Conservation (phyloP, 1,140 invertebrate species). For the Bicyclus anynana region DNA sequence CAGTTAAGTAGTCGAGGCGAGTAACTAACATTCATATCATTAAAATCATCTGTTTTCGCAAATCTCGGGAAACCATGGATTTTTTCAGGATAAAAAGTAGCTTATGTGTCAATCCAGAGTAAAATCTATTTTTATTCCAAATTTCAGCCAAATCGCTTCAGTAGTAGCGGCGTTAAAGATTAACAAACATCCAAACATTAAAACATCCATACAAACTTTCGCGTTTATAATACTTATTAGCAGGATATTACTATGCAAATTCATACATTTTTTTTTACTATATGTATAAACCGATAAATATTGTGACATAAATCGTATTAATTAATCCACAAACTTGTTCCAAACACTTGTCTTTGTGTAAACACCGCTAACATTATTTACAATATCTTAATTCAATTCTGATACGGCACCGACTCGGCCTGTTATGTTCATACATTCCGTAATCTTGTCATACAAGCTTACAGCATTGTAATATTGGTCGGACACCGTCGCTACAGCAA, state of each 20-base stretch:
- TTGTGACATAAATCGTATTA: neutral
- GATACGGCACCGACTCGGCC: conserved; percentile 2
- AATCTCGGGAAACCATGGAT: too few relatives aligned
- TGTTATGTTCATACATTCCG: conserved; percentile 20
- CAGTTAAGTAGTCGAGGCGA: too few relatives aligned
- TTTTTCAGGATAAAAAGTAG: too few relatives aligned
- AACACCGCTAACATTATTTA: conserved; percentile 6
- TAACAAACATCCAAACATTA: too few relatives aligned
- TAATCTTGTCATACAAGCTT: conserved; percentile 28
- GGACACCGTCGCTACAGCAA: conserved; percentile 21
- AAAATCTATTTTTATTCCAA: too few relatives aligned
- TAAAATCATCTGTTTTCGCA: too few relatives aligned
- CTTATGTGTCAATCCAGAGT: too few relatives aligned
- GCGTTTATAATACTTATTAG: too few relatives aligned
- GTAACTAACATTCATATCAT: too few relatives aligned
- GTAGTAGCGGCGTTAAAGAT: too few relatives aligned
- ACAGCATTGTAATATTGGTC: conserved; percentile 29
- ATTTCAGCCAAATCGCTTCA: too few relatives aligned
- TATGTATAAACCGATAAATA: neutral
- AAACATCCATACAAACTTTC: too few relatives aligned
- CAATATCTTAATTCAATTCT: conserved; percentile 7
- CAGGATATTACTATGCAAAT: neutral
- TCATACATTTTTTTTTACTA: neutral
- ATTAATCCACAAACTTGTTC: conserved; percentile 1
- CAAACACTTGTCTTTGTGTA: conserved; percentile 1